Base-by-base conservation (phyloP, 92 coral and sea anemone species). In the Siderastrea siderea region DNA sequence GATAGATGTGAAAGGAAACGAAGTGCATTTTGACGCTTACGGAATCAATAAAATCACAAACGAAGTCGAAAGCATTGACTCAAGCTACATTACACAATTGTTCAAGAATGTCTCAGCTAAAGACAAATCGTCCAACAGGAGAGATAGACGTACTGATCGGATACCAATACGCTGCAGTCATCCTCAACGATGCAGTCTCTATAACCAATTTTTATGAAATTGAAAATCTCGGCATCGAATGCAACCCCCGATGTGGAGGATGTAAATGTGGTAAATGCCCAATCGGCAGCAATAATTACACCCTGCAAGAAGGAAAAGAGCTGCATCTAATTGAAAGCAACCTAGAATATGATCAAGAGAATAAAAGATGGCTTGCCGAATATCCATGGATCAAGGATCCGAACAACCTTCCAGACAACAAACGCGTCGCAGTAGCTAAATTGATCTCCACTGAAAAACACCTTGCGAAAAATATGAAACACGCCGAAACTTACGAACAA, bases 21-120 rank as follows among this genome's bases (percentile, higher is more conserved):
- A 16, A 8, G n/a, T 88, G 19, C 50, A 89, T 2, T 66, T 89
- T 77, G 78, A 79, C 58, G 89, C 70, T 60, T 92, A 88, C 82
- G 92, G 95, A 13, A 88, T 92, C 3, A 88, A 84, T 55, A 82
- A 78, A 76, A 92, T 88, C 69, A 84, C 95, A 7, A 88, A 90
- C 43, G 83, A 75, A 17, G 84, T 92, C 68, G 61, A 65, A 47
- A 12, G 54, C 67, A 63, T 88, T 11, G 69, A 74, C 74, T 14
- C 85, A 2, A 79, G 73, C 64, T 85, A 84, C 4, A 84, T 92
- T 66, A 16, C 58, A 12, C 79, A 75, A 26, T 84, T 88, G n/a
- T 88, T 88, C 80, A 78, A 71, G 10, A 74, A 83, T 58, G 87
- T 92, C 16, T 7, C 86, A 13, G 74, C 80, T 72, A 70, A 74